phyloP scores from a whole-genome alignment of 2,888 invertebrate species.

The Carabus problematicus region DNA sequence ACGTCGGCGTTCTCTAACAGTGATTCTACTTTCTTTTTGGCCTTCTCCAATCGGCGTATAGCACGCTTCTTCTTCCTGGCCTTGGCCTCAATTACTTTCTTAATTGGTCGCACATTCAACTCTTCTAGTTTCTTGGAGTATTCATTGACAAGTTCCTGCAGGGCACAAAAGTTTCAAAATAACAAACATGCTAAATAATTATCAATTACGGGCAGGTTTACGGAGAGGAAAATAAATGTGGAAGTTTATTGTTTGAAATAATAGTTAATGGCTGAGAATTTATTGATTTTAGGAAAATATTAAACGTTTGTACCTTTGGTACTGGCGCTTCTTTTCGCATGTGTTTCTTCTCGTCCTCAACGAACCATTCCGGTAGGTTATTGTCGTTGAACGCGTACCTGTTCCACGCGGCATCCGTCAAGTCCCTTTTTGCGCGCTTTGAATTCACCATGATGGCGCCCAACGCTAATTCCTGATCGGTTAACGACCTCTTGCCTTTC shows the following conservation, averaged over 20 bases:
- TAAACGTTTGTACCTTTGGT: slow-evolving; percentile 69
- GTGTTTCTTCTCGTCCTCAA: slow-evolving; percentile 90
- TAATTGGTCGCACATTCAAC: slow-evolving; percentile 93
- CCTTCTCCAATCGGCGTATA: slow-evolving; percentile 85
- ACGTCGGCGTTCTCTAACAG: slow-evolving; percentile 90
- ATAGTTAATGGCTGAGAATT: too few species aligned
- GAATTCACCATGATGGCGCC: slow-evolving; percentile 92
- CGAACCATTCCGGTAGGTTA: slow-evolving; percentile 95
- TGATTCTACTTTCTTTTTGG: slow-evolving; percentile 95
- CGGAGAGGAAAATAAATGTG: too few species aligned
- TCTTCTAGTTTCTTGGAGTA: slow-evolving; percentile 85
- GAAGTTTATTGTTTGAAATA: too few species aligned
- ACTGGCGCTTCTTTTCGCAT: slow-evolving; percentile 85
- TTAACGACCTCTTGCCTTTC: slow-evolving; percentile 71
- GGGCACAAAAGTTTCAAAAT: slow-evolving; percentile 40
- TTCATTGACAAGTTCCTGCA: slow-evolving; percentile 79
- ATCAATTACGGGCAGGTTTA: too few species aligned
- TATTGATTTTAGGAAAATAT: too few species aligned
- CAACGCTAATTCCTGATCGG: slow-evolving; percentile 88
- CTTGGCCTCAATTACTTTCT: slow-evolving; percentile 98
- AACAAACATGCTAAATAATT: too few species aligned
- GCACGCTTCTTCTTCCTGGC: slow-evolving; percentile 95
- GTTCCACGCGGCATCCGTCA: slow-evolving; percentile 92
- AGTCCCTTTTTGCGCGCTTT: slow-evolving; percentile 87
- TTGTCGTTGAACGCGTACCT: slow-evolving; percentile 92